Evolutionary conservation across 2,113 vertebrate species (phyloP), one percentile per base, ranked within the genome.

Genomic region (Gorsachius goisagi): DNA sequence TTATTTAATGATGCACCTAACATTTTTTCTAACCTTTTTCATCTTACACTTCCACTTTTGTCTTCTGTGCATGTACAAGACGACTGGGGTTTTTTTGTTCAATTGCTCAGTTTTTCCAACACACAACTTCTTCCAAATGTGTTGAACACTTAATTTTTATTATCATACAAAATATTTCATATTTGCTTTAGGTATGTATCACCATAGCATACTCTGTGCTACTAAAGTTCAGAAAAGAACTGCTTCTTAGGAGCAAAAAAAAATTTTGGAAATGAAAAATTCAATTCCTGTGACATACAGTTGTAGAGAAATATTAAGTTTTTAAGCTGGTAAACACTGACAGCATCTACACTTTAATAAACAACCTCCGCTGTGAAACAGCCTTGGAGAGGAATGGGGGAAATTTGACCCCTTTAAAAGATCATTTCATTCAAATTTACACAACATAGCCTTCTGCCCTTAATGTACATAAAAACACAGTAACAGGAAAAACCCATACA

Each of bases 341-440:
- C 52, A 82, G 66, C 39, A 85, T 27, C 86, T 68, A 24, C n/a
- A 41, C 77, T 82, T 87, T 58, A 88, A 60, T 32, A 75, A 91
- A 69, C n/a, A 62, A 15, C 12, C 19, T 41, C 19, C 63, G 39
- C 49, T 74, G 45, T 41, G 28, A 85, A 90, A 75, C 23, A 35
- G 45, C 63, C 85, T 60, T 81, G 53, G 55, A 80, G 55, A 85
- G 24, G 15, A 90, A 83, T 13, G 19, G 41, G 41, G 30, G 21
- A 78, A 87, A 88, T 52, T 1, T 35, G 45, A 93, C 47, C 30
- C 50, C 45, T 85, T 59, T 50, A 76, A 85, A 87, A 60, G 56
- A 89, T 52, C 6, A n/a, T 83, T 90, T 90, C 22, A 94, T 92
- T 93, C 73, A 72, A 90, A 95, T 88, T 82, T 75, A 88, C 53